Conservation (phyloP, 2,113 vertebrate genomes). For the Actenoides hombroni region DNA sequence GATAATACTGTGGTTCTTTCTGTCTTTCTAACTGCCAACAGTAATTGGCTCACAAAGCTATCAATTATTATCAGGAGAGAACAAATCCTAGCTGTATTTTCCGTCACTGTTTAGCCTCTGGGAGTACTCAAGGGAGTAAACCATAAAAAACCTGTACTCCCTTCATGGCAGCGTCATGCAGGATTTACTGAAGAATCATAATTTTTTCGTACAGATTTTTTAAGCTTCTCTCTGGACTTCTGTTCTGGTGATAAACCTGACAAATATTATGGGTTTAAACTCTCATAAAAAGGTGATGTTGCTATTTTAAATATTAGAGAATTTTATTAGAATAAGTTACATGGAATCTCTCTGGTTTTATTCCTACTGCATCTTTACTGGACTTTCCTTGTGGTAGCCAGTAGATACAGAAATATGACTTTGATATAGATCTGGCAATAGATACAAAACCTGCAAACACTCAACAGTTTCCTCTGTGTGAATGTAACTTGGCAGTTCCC, state of each 20-base stretch:
- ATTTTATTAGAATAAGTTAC: not conserved
- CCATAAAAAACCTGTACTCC: not conserved
- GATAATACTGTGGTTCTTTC: not conserved
- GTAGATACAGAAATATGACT: not conserved
- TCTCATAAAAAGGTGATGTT: not conserved
- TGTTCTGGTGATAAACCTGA: not conserved
- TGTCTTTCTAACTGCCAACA: not conserved
- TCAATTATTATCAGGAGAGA: not conserved
- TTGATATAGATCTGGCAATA: not conserved
- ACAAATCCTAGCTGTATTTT: not conserved
- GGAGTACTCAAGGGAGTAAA: not conserved
- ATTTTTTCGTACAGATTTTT: not conserved
- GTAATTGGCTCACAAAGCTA: not conserved
- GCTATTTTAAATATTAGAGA: not conserved
- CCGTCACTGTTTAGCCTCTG: not conserved
- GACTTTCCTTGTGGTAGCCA: not conserved
- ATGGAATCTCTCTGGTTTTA: not conserved
- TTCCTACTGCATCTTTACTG: not conserved
- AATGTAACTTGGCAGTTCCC: not conserved
- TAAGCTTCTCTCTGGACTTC: not conserved
- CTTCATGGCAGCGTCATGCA: not conserved
- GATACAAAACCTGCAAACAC: not conserved
- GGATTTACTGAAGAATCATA: not conserved
- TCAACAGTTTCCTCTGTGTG: not conserved
- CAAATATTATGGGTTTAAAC: not conserved